Conservation (phyloP, 1,140 invertebrate genomes). For the Campoletis sonorensis region DNA sequence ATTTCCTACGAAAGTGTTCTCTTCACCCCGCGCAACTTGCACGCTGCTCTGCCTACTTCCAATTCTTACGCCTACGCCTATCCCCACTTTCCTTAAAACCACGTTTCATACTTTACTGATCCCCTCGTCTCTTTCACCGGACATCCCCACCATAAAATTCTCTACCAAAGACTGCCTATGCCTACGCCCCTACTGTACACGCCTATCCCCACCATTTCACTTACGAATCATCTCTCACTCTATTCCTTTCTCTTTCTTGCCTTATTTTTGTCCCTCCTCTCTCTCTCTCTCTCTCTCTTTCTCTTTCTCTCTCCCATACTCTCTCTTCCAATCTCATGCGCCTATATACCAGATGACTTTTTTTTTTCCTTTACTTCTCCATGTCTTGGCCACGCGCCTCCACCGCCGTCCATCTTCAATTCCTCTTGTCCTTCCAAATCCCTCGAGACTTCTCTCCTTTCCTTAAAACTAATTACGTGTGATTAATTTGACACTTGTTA, state of each 20-base stretch:
- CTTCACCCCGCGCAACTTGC: slow-evolving; percentile 40
- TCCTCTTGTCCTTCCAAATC: background rate
- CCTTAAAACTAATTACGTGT: no score
- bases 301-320: background rate
- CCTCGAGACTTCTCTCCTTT: no score
- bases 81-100: slow-evolving; percentile 24
- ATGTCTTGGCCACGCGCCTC: background rate
- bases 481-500: no score
- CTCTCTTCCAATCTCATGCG: background rate
- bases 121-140: background rate
- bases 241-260: background rate
- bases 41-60: slow-evolving; percentile 49
- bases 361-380: background rate
- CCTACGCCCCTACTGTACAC: slow-evolving; percentile 20
- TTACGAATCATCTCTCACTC: background rate
- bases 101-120: background rate
- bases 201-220: slow-evolving; percentile 19
- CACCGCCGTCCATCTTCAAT: background rate
- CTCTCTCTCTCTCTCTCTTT: background rate
- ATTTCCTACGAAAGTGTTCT: background rate
- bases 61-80: slow-evolving; percentile 48
- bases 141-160: slow-evolving; percentile 1
- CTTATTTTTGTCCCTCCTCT: background rate
- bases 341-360: background rate
- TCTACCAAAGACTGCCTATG: background rate